Evolutionary conservation across 2,888 invertebrate species (phyloP).

Genomic region (Archips xylosteana): DNA sequence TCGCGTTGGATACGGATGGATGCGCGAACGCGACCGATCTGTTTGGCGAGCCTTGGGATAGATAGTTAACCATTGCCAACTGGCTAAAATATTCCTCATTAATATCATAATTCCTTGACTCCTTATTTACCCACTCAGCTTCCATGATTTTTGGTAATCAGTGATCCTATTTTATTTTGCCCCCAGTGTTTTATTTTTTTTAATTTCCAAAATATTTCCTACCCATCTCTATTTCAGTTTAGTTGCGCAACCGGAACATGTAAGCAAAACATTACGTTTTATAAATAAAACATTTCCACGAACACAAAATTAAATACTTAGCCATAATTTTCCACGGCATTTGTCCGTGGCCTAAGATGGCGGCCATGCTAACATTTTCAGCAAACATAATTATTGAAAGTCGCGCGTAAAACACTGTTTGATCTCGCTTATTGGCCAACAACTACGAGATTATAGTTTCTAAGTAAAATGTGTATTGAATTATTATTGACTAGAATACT

Average conservation of each 20-base stretch:
- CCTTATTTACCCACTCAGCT: too few species aligned
- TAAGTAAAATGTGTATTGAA: slow-evolving; percentile 44
- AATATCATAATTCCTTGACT: too few species aligned
- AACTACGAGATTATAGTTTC: slow-evolving; percentile 48
- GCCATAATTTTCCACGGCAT: slow-evolving; percentile 57
- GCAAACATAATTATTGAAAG: slow-evolving; percentile 84
- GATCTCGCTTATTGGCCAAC: slow-evolving; percentile 76
- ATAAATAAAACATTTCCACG: slow-evolving; percentile 24
- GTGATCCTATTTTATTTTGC: too few species aligned
- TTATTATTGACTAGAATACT: slow-evolving; percentile 36
- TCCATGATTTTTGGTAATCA: too few species aligned
- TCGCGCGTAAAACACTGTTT: slow-evolving; percentile 76
- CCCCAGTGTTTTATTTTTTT: too few species aligned
- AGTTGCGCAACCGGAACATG: slow-evolving; percentile 2
- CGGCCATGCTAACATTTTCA: slow-evolving; percentile 71
- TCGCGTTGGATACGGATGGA: too few species aligned
- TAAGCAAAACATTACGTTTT: slow-evolving; percentile 9
- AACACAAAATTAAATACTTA: slow-evolving; percentile 10
- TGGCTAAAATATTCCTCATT: too few species aligned
- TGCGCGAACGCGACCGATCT: too few species aligned
- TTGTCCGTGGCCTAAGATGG: slow-evolving; percentile 65
- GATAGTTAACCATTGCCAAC: too few species aligned
- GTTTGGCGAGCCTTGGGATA: too few species aligned
- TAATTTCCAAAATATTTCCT: neutral
- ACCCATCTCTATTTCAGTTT: neutral